A percentile compares a stretch with the other conserved stretches of the same genome.
Evolutionary conservation across 2,113 vertebrate genomes (phyloP).

Genomic region (Atractosteus spatula): DNA sequence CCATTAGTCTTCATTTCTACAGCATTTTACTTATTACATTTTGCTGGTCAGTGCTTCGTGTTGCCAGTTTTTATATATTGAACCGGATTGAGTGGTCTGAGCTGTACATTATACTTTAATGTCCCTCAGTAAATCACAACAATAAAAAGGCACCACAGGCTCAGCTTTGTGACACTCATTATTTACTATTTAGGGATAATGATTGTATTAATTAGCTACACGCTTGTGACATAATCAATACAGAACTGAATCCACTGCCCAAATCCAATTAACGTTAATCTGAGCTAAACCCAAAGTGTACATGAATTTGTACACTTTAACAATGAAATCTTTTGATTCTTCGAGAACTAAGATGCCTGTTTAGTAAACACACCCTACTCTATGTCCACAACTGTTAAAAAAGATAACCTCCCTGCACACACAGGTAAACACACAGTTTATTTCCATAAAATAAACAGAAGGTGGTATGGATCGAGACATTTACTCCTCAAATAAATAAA

Average conservation of each 20-base stretch:
- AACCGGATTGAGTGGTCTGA: neutral
- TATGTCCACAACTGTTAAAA: too few relatives aligned
- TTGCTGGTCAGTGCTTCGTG: constrained; percentile 17
- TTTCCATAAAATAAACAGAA: too few relatives aligned
- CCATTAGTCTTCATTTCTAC: constrained; percentile 18
- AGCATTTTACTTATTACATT: constrained; percentile 14
- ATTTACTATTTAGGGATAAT: constrained; percentile 1
- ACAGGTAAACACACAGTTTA: too few relatives aligned
- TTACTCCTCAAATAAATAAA: too few relatives aligned
- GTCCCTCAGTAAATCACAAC: neutral
- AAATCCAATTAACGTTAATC: neutral
- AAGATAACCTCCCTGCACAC: too few relatives aligned
- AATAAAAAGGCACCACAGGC: neutral
- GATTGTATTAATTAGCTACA: constrained; percentile 7
- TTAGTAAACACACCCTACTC: too few relatives aligned
- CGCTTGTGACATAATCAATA: neutral
- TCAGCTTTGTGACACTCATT: neutral
- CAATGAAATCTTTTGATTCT: too few relatives aligned
- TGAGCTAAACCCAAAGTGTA: neutral
- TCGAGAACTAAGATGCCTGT: too few relatives aligned
- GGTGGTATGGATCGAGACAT: too few relatives aligned
- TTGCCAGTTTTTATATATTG: constrained; percentile 3
- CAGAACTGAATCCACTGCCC: neutral
- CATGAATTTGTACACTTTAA: neutral
- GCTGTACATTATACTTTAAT: neutral